phyloP scores from a whole-genome alignment of 2,113 vertebrate genomes.

The Plestiodon gilberti region DNA sequence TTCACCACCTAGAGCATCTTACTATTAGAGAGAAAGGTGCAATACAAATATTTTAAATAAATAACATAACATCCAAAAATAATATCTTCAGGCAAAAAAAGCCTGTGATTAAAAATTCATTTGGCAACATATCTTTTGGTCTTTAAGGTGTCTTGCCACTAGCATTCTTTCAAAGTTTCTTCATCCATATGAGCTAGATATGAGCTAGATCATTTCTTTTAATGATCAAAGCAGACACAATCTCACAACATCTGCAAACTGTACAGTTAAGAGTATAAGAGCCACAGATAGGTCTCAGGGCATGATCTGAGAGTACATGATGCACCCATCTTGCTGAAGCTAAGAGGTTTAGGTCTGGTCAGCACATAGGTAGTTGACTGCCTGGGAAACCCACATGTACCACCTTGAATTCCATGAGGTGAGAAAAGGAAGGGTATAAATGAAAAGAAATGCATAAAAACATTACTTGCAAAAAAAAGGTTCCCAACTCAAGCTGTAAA shows the following conservation, averaged over 20 bases:
- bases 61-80: not conserved
- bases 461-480: not conserved
- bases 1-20: too few species aligned
- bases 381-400: too few species aligned
- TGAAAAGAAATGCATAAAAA: not conserved
- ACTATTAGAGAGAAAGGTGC: too few species aligned
- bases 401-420: too few species aligned
- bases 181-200: not conserved
- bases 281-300: not conserved
- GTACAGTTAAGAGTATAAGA: not conserved
- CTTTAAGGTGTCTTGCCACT: not conserved
- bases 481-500: not conserved
- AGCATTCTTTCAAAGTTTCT: not conserved
- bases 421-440: too few species aligned
- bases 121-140: not conserved
- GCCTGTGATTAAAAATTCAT: not conserved
- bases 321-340: too few species aligned
- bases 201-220: too few species aligned
- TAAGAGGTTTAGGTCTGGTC: too few species aligned
- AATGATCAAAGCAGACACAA: not conserved
- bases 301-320: too few species aligned
- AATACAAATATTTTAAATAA: too few species aligned
- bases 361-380: too few species aligned
- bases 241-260: not conserved
- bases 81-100: not conserved